Conservation (phyloP, 2,888 invertebrate species). For the Exephanes ischioxanthus region DNA sequence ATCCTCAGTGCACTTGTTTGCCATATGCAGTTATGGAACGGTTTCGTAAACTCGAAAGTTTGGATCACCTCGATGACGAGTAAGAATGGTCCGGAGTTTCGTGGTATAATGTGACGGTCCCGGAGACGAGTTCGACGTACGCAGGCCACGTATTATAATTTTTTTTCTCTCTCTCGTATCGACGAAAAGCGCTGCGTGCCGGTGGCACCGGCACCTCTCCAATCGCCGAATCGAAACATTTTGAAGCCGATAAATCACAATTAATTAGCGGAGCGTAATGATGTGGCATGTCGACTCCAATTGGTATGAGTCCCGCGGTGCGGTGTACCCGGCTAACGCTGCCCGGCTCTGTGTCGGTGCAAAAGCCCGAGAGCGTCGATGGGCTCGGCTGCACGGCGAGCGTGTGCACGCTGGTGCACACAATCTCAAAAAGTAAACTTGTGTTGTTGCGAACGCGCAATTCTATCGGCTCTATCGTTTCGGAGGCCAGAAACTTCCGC, state of each 20-base stretch:
- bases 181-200: background rate
- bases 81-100: background rate
- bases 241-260: constrained; percentile 84
- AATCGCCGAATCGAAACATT: constrained; percentile 67
- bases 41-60: background rate
- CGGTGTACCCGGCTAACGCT: constrained; percentile 54
- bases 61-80: background rate
- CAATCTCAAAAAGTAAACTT: constrained; percentile 27
- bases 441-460: constrained; percentile 47
- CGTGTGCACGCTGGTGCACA: constrained; percentile 8
- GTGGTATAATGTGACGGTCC: background rate
- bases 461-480: constrained; percentile 18
- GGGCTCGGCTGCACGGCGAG: constrained; percentile 63
- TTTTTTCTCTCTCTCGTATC: background rate
- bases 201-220: constrained; percentile 19
- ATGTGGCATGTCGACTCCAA: constrained; percentile 83
- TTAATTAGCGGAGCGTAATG: constrained; percentile 84
- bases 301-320: constrained; percentile 78
- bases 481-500: constrained; percentile 3
- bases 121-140: background rate
- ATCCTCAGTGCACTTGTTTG: background rate
- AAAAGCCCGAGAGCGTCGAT: constrained; percentile 50
- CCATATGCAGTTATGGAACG: background rate
- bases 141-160: background rate
- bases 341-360: constrained; percentile 29